A percentile compares a stretch with the other conserved stretches of the same genome.
Conservation (phyloP, 2,888 invertebrate species). For the Leptothorax acervorum region DNA sequence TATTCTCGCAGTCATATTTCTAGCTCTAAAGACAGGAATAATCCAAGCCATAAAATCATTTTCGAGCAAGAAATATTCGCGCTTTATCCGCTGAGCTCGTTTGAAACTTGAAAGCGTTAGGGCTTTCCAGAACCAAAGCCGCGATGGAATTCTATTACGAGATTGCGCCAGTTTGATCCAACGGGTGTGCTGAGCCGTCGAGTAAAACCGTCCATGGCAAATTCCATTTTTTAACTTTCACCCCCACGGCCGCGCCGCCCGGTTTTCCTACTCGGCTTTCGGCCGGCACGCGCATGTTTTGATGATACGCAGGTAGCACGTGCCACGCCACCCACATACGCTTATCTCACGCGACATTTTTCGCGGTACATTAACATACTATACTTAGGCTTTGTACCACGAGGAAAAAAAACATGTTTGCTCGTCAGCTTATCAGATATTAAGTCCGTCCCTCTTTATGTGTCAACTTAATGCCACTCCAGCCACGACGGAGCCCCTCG, state of each 20-base stretch:
- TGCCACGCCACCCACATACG: slow-evolving; percentile 18
- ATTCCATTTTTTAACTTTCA: slow-evolving; percentile 57
- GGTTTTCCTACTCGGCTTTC: neutral
- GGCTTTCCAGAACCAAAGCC: slow-evolving; percentile 44
- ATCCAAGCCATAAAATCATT: slow-evolving; percentile 38
- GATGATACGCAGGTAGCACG: neutral
- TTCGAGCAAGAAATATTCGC: slow-evolving; percentile 42
- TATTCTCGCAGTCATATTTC: slow-evolving; percentile 25
- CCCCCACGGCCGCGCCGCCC: neutral
- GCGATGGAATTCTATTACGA: slow-evolving; percentile 51
- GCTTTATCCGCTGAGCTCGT: slow-evolving; percentile 46
- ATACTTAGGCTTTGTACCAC: slow-evolving; percentile 65
- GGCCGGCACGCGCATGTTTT: slow-evolving; percentile 8
- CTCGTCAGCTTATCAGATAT: slow-evolving; percentile 80
- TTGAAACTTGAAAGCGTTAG: slow-evolving; percentile 51
- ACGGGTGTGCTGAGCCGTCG: slow-evolving; percentile 33
- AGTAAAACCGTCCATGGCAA: slow-evolving; percentile 21
- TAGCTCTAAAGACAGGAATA: slow-evolving; percentile 26
- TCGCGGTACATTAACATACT: slow-evolving; percentile 79
- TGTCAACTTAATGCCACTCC: slow-evolving; percentile 81
- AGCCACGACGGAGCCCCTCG: slow-evolving; percentile 71
- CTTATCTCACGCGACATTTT: slow-evolving; percentile 75
- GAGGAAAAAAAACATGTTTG: slow-evolving; percentile 78
- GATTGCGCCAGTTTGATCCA: slow-evolving; percentile 54
- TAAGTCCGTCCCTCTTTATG: slow-evolving; percentile 77